These are phyloP conservation scores for Daphoenositta chrysoptera DNA, from an alignment of 2,113 vertebrate species.

Conservation along the genomic window DNA sequence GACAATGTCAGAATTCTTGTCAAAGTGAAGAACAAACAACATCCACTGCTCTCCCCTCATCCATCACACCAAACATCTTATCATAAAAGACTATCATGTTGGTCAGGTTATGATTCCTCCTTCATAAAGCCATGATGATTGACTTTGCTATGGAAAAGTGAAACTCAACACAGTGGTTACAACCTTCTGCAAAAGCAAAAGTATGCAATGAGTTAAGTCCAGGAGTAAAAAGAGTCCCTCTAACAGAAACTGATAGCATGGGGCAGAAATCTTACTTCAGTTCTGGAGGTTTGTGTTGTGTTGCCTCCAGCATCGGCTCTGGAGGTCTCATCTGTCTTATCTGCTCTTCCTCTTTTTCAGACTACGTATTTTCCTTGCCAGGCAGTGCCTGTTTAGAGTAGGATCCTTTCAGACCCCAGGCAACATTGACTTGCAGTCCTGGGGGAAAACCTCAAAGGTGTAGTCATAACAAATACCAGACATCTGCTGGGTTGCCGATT, in stretches of 20 bases:
- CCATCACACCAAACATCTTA: not conserved
- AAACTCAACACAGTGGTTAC: not conserved
- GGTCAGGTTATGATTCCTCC: not conserved
- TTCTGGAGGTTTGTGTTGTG: not conserved
- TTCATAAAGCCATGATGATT: not conserved
- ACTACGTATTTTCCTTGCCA: not conserved
- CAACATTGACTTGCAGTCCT: not conserved
- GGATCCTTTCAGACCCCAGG: not conserved
- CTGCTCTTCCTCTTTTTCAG: not conserved
- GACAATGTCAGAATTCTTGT: too few relatives aligned
- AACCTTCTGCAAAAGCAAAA: not conserved
- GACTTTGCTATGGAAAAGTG: not conserved
- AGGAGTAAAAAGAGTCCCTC: not conserved
- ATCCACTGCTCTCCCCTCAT: not conserved
- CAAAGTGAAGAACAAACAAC: not conserved
- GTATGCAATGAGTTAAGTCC: not conserved
- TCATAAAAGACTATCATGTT: not conserved
- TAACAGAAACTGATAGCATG: not conserved
- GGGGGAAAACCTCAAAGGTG: not conserved
- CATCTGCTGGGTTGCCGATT: not conserved
- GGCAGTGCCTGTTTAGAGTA: not conserved
- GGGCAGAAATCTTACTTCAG: not conserved
- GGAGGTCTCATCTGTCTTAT: not conserved
- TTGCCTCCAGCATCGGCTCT: not conserved
- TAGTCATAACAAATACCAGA: not conserved